These are phyloP conservation scores for Caenorhabditis uteleia DNA, from an alignment of 2,888 invertebrate species.

Conservation along the genomic window DNA sequence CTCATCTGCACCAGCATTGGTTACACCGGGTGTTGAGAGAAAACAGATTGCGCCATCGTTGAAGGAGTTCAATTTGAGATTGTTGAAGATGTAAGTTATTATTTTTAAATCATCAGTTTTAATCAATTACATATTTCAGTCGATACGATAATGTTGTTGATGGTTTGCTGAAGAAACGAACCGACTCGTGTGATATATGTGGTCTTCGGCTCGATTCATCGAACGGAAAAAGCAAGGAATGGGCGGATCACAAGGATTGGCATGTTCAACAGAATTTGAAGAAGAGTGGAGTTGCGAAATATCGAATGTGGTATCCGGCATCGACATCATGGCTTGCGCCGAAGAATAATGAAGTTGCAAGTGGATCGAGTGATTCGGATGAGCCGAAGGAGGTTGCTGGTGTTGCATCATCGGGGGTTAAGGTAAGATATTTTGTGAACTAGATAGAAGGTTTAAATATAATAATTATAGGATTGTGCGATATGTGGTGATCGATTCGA, in stretches of 20 bases:
- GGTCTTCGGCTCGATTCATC: constrained; percentile 83
- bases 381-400: not conserved
- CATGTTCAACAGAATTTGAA: constrained; percentile 87
- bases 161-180: constrained; percentile 78
- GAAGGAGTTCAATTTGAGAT: constrained; percentile 54
- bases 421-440: not conserved
- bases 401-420: not conserved
- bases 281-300: constrained; percentile 9
- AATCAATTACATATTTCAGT: constrained; percentile 72
- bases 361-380: constrained; percentile 10
- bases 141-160: constrained; percentile 80
- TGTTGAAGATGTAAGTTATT: constrained; percentile 42
- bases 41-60: constrained; percentile 71
- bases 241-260: constrained; percentile 88
- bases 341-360: constrained; percentile 2
- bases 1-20: not conserved
- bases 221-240: constrained; percentile 26
- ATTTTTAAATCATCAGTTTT: constrained; percentile 16
- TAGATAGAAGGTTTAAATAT: not conserved
- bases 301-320: constrained; percentile 26
- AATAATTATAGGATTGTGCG: constrained; percentile 77
- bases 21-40: constrained; percentile 16
- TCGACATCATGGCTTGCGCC: constrained; percentile 7
- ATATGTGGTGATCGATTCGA: constrained; percentile 92
- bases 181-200: constrained; percentile 93